Evolutionary conservation across 2,797 vertebrate genomes (phyloP).

Genomic region (Champsocephalus gunnari): DNA sequence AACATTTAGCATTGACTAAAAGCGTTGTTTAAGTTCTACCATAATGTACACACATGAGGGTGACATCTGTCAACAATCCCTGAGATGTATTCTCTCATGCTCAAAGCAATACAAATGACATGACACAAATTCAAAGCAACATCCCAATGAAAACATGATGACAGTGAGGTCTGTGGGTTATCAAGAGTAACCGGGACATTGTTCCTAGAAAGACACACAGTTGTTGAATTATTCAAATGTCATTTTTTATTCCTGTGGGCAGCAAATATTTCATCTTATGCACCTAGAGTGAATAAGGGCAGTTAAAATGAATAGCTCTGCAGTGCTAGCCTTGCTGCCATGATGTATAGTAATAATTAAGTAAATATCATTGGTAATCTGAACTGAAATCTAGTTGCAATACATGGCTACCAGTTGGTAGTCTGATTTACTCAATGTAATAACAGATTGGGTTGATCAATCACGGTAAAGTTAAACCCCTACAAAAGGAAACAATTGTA

Average conservation of each 20-base stretch:
- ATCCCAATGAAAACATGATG: slow-evolving; percentile 2
- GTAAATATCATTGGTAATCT: too few species aligned
- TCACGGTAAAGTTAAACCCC: neutral
- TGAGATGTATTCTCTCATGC: too few species aligned
- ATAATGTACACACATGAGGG: neutral
- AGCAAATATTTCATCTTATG: slow-evolving; percentile 1
- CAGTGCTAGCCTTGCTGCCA: too few species aligned
- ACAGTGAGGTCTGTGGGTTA: slow-evolving; percentile 5
- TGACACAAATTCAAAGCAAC: neutral
- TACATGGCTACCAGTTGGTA: neutral
- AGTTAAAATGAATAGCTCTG: neutral
- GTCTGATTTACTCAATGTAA: neutral
- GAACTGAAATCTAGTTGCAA: neutral
- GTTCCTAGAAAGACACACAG: slow-evolving; percentile 27
- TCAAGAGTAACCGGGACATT: slow-evolving; percentile 1
- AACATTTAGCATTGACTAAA: too few species aligned
- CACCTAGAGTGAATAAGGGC: neutral
- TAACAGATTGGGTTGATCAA: neutral
- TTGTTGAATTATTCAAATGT: slow-evolving; percentile 45
- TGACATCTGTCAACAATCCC: neutral
- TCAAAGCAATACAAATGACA: neutral
- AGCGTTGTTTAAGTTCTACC: neutral
- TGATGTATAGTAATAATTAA: too few species aligned
- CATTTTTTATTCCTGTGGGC: slow-evolving; percentile 19
- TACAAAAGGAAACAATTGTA: slow-evolving; percentile 20